These are phyloP conservation scores for Xiphophorus hellerii DNA, from an alignment of 2,113 vertebrate genomes.

Conservation along the genomic window DNA sequence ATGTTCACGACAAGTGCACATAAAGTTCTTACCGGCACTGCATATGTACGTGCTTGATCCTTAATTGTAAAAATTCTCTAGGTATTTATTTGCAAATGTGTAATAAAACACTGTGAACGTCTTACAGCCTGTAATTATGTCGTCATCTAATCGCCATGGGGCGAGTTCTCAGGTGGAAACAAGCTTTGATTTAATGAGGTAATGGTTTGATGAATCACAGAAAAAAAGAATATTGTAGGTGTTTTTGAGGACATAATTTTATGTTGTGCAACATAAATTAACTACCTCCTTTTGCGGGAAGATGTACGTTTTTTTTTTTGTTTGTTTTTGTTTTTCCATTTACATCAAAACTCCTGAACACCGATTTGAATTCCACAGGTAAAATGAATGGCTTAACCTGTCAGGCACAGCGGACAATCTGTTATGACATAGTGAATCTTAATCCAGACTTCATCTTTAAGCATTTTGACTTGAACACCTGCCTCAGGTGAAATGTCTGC, in stretches of 20 bases:
- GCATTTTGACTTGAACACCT: constrained; percentile 39
- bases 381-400: constrained; percentile 35
- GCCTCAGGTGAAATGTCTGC: constrained; percentile 52
- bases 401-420: constrained; percentile 27
- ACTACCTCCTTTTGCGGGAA: neutral
- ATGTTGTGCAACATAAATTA: neutral
- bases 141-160: constrained; percentile 50
- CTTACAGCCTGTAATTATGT: constrained; percentile 66
- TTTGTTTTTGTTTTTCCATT: neutral
- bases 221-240: neutral
- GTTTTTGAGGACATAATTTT: constrained; percentile 9
- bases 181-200: constrained; percentile 56
- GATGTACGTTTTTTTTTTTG: neutral
- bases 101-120: constrained; percentile 55
- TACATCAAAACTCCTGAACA: neutral
- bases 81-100: constrained; percentile 18
- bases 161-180: constrained; percentile 60
- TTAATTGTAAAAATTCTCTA: constrained; percentile 9
- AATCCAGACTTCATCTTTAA: constrained; percentile 34
- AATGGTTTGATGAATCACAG: constrained; percentile 12
- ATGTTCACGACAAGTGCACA: neutral
- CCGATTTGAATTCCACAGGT: constrained; percentile 9
- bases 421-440: constrained; percentile 68
- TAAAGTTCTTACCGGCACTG: neutral
- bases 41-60: constrained; percentile 1